phyloP scores from a whole-genome alignment of 2,113 vertebrate species.

The Oriolus oriolus region DNA sequence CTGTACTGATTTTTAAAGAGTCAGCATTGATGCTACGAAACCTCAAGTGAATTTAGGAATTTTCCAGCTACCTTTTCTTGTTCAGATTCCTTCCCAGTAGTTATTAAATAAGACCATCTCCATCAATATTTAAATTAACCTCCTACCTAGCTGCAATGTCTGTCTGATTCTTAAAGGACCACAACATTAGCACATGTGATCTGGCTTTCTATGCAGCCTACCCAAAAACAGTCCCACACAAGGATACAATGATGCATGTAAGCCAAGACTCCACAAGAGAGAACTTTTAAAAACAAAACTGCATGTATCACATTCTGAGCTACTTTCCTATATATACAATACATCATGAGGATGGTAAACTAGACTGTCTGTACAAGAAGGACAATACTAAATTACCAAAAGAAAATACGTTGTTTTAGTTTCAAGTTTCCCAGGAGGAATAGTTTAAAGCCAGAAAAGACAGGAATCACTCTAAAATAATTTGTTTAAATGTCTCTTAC shows the following conservation, averaged over 20 bases:
- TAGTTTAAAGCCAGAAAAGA: background rate
- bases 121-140: conserved; percentile 6
- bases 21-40: conserved; percentile 2
- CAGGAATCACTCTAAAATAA: background rate
- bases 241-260: background rate
- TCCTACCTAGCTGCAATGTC: background rate
- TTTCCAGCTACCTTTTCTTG: background rate
- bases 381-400: background rate
- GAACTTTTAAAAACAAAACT: background rate
- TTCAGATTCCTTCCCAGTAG: background rate
- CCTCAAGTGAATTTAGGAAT: conserved; percentile 5
- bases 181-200: background rate
- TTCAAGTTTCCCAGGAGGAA: background rate
- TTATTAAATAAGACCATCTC: background rate
- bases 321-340: background rate
- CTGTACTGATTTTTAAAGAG: conserved; percentile 26
- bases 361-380: background rate
- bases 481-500: background rate
- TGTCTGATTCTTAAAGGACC: background rate
- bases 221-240: background rate
- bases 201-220: background rate
- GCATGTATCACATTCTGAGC: background rate
- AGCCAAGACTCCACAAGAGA: background rate
- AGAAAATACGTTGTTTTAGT: background rate
- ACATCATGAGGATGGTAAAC: background rate